Base-by-base conservation (phyloP, 2,797 vertebrate species). In the Meda fulgida region DNA sequence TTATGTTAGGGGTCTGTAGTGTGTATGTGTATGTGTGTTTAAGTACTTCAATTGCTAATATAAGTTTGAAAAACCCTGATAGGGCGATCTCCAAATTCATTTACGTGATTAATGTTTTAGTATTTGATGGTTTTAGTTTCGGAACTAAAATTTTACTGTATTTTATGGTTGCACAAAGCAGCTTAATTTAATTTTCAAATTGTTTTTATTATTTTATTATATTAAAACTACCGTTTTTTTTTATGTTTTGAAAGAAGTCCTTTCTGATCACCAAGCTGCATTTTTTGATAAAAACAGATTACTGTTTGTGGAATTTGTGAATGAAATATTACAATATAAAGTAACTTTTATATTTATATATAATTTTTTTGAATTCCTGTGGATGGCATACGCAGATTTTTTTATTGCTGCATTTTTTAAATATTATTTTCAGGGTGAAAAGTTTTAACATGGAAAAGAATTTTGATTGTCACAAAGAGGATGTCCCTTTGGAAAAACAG, bases 371-470 rank as follows among this genome's bases (percentile, higher is more conserved):
- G 6, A 29, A 60, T 63, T 63, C n/a, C 13, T 63, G 26, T 63
- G n/a, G 13, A 29, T 16, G 26, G 13, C 5, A 29, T n/a, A n/a
- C n/a, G 29, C 38, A 0, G 11, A 38, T 2, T 53, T n/a, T n/a
- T 36, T 29, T 8, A 19, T 40, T 67, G 26, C 2, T 63, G 26
- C 13, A 14, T 13, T 70, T 72, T 13, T n/a, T 66, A 89, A 13
- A 51, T 51, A 1, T n/a, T 65, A 29, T 93, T 93, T 38, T 14
- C 91, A 99, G 98, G 92, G 87, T 99, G 87, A n/a, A 97, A 97
- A 94, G 96, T 95, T 91, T 91, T 99, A 93, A 97, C 97, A 0
- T 99, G 98, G 98, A 97, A 98, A 92, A 96, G 97, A 93, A 99
- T 99, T 93, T 95, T 97, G 92, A 96, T 99, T 92, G 97, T 69